Evolutionary conservation across 2,797 vertebrate species (phyloP).

Genomic region (Characodon lateralis): DNA sequence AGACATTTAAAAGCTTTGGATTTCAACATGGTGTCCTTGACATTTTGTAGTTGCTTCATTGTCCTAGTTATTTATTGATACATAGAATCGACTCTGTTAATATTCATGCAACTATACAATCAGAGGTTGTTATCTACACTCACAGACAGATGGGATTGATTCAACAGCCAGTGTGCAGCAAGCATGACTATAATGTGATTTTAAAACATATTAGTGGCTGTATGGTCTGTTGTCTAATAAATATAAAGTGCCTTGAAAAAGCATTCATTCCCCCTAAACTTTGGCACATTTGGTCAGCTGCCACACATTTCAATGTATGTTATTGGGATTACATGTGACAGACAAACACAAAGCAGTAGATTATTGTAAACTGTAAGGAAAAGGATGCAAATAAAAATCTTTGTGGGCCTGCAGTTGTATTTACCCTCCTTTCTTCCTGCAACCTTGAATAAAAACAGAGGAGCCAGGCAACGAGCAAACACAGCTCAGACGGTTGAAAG

Average conservation of each 20-base stretch:
- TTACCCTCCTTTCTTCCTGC: not conserved
- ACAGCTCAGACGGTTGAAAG: no score
- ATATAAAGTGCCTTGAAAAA: constrained; percentile 2
- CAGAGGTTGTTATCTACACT: constrained; percentile 9
- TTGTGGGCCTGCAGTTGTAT: not conserved
- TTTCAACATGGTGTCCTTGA: not conserved
- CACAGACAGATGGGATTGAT: not conserved
- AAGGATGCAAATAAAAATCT: not conserved
- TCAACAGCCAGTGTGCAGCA: not conserved
- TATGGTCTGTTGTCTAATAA: not conserved
- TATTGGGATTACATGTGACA: not conserved
- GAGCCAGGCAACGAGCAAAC: no score
- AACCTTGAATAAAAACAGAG: no score
- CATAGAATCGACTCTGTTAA: constrained; percentile 3
- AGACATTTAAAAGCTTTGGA: not conserved
- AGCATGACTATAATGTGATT: not conserved
- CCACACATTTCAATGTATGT: not conserved
- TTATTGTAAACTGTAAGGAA: not conserved
- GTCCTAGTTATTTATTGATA: constrained; percentile 6
- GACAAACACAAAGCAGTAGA: not conserved
- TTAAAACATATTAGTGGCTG: not conserved
- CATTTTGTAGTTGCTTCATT: not conserved
- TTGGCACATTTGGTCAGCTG: not conserved
- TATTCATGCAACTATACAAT: not conserved
- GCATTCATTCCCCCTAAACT: not conserved